Conservation (phyloP, 64 coral and sea anemone species). For the Montipora efflorescens region DNA sequence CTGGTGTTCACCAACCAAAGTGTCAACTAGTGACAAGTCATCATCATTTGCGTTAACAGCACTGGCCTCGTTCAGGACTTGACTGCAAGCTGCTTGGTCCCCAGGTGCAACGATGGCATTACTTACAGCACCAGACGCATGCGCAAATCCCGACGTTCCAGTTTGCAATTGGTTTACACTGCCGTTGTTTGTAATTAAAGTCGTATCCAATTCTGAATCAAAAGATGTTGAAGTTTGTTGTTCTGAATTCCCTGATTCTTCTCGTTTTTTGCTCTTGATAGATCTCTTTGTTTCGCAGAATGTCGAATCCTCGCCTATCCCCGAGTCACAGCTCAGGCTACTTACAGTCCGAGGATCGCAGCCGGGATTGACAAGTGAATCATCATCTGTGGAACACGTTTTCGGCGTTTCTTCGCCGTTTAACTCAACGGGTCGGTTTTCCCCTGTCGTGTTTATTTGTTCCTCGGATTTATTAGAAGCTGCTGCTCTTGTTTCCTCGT, state of each 20-base stretch:
- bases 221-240: neutral
- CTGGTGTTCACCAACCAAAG: conserved; percentile 77
- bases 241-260: neutral
- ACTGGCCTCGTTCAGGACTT: neutral
- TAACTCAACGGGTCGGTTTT: neutral
- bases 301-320: neutral
- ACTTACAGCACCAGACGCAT: neutral
- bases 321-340: conserved; percentile 47
- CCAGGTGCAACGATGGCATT: neutral
- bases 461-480: neutral
- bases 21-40: conserved; percentile 21
- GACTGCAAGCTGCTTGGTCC: neutral
- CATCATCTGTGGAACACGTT: neutral
- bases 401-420: neutral
- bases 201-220: neutral
- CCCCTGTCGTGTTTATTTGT: neutral
- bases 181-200: conserved; percentile 1
- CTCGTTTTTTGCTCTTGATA: conserved; percentile 28
- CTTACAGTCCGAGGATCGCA: conserved; percentile 25
- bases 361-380: neutral
- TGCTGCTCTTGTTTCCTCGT: neutral
- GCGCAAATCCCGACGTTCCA: neutral
- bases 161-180: neutral
- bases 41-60: neutral
- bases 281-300: conserved; percentile 14